phyloP scores from a whole-genome alignment of 2,888 invertebrate species.

The Timema cristinae region DNA sequence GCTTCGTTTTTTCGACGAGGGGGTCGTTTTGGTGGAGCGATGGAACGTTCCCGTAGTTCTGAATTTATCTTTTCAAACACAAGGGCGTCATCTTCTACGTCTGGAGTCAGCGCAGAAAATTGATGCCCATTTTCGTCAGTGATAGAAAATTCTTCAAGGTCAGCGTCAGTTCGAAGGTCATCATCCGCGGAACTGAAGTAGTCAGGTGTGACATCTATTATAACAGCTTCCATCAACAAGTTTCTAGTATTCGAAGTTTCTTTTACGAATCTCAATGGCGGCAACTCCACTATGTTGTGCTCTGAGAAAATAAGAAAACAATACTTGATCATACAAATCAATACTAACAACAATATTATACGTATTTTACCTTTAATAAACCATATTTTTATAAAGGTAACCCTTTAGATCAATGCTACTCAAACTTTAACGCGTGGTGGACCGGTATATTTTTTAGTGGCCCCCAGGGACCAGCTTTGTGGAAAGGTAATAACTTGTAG shows the following conservation, averaged over 20 bases:
- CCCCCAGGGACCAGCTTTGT: too few relatives aligned
- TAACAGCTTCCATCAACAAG: conserved; percentile 84
- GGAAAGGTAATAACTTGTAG: too few relatives aligned
- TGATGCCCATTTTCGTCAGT: conserved; percentile 56
- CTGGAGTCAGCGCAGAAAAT: conserved; percentile 43
- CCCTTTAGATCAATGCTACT: too few relatives aligned
- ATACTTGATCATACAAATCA: background rate
- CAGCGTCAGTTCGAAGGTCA: conserved; percentile 80
- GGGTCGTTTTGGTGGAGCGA: conserved; percentile 53
- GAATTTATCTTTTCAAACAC: conserved; percentile 52
- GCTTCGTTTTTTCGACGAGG: conserved; percentile 53
- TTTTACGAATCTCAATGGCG: conserved; percentile 81
- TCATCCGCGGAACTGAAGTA: conserved; percentile 72
- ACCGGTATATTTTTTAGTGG: too few relatives aligned
- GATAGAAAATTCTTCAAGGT: conserved; percentile 79
- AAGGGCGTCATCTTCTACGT: conserved; percentile 47
- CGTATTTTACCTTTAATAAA: too few relatives aligned
- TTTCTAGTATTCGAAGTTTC: conserved; percentile 87
- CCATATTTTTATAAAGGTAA: too few relatives aligned
- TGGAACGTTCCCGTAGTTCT: conserved; percentile 41
- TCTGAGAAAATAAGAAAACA: conserved; percentile 48
- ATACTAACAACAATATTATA: too few relatives aligned
- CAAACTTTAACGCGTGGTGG: too few relatives aligned
- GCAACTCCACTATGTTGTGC: conserved; percentile 80
- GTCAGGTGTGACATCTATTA: conserved; percentile 83